Conservation (phyloP, 2,113 vertebrate genomes). For the Promerops cafer region DNA sequence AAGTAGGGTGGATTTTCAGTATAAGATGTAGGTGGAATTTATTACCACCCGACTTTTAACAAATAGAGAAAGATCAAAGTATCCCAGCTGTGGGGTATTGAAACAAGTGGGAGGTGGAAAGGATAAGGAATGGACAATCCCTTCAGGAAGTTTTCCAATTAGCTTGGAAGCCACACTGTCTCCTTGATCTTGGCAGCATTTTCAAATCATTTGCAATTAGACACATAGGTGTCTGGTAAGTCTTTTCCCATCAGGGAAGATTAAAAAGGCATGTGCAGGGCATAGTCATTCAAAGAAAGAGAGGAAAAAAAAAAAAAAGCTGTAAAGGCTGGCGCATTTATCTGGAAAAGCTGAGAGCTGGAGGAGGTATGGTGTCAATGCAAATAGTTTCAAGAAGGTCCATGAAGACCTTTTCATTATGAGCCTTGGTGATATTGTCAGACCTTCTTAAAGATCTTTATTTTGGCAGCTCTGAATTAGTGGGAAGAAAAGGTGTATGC, state of each 20-base stretch:
- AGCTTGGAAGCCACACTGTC: neutral
- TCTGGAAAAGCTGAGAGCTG: neutral
- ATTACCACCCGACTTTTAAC: neutral
- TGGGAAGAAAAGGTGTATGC: neutral
- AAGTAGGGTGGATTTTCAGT: neutral
- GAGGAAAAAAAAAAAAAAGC: neutral
- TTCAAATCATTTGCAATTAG: neutral
- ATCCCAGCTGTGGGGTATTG: neutral
- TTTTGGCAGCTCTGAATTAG: neutral
- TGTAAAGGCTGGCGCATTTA: neutral
- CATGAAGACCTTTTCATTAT: neutral
- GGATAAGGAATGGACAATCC: neutral
- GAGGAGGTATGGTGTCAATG: neutral
- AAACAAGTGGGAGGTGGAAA: neutral
- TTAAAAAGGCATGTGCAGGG: conserved; percentile 11
- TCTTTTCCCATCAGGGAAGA: neutral
- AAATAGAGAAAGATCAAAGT: conserved; percentile 22
- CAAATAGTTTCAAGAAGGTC: neutral
- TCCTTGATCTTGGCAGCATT: neutral
- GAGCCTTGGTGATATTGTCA: neutral
- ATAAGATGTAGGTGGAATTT: conserved; percentile 4
- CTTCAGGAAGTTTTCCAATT: neutral
- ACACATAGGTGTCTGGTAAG: neutral
- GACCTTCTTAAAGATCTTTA: neutral
- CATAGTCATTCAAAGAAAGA: neutral